Conservation (phyloP, 1,140 invertebrate species). For the Drosophila micromelanica region DNA sequence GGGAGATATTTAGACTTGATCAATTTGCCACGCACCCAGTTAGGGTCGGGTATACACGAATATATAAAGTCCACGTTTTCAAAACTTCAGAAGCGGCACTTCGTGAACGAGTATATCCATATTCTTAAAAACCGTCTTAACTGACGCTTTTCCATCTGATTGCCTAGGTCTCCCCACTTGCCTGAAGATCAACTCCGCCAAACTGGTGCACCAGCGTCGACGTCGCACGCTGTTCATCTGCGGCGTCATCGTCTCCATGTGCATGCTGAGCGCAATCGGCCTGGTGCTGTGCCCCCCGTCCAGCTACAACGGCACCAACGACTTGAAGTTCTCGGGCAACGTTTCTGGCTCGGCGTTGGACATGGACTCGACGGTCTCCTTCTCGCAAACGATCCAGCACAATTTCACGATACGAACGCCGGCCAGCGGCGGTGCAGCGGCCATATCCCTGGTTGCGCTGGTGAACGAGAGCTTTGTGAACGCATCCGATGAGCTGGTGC, state of each 20-base stretch:
- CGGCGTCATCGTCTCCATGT: slow-evolving; percentile 91
- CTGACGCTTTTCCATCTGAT: neutral
- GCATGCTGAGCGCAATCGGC: slow-evolving; percentile 86
- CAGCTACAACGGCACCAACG: slow-evolving; percentile 56
- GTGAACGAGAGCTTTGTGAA: slow-evolving; percentile 58
- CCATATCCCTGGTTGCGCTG: slow-evolving; percentile 39
- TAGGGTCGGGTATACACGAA: too few species aligned
- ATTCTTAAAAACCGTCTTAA: too few species aligned
- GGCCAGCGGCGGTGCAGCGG: slow-evolving; percentile 29
- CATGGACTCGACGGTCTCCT: slow-evolving; percentile 78
- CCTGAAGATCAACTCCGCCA: slow-evolving; percentile 89
- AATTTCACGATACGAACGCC: slow-evolving; percentile 83
- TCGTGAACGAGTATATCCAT: too few species aligned
- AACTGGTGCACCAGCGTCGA: slow-evolving; percentile 89
- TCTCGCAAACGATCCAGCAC: slow-evolving; percentile 84
- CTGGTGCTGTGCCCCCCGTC: slow-evolving; percentile 71
- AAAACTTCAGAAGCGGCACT: too few species aligned
- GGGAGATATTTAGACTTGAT: too few species aligned
- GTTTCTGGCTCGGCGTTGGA: slow-evolving; percentile 23
- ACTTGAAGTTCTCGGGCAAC: slow-evolving; percentile 22
- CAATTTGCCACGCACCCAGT: too few species aligned
- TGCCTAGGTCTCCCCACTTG: slow-evolving; percentile 86
- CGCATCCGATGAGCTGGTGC: slow-evolving; percentile 60
- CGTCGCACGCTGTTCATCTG: slow-evolving; percentile 92
- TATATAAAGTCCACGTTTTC: too few species aligned